These are phyloP conservation scores for Coptotermes formosanus DNA, from an alignment of 1,140 invertebrate species.

Conservation along the genomic window DNA sequence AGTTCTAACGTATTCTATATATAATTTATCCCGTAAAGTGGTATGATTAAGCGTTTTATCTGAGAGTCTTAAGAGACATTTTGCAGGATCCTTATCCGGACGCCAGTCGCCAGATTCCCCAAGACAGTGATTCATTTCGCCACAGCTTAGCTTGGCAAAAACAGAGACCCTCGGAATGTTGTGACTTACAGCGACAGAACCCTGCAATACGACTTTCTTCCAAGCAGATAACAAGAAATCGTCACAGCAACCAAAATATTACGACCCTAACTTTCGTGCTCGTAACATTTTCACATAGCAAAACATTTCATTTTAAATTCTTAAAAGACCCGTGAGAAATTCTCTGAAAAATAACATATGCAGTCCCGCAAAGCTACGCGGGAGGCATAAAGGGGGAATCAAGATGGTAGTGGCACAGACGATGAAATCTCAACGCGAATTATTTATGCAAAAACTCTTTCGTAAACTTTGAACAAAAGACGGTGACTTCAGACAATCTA, in stretches of 20 bases:
- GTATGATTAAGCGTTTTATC: neutral
- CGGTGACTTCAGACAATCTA: neutral
- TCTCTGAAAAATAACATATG: neutral
- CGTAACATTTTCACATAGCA: neutral
- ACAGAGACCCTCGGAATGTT: neutral
- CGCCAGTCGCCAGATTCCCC: neutral
- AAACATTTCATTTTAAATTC: neutral
- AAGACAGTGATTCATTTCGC: neutral
- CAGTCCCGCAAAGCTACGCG: neutral
- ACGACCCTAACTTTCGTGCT: neutral
- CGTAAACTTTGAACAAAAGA: neutral
- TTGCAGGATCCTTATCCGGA: neutral
- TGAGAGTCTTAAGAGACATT: neutral
- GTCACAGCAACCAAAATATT: neutral
- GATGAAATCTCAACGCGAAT: neutral
- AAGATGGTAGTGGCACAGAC: neutral
- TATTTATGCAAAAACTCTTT: neutral
- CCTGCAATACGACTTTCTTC: neutral
- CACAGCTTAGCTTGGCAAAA: neutral
- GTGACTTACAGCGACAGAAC: neutral
- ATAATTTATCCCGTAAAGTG: neutral
- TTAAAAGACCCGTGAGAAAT: neutral
- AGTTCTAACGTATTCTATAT: no score
- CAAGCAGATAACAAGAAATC: neutral
- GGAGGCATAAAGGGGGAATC: neutral